Base-by-base conservation (phyloP, 23 tunicate species). In the Styela clava region DNA sequence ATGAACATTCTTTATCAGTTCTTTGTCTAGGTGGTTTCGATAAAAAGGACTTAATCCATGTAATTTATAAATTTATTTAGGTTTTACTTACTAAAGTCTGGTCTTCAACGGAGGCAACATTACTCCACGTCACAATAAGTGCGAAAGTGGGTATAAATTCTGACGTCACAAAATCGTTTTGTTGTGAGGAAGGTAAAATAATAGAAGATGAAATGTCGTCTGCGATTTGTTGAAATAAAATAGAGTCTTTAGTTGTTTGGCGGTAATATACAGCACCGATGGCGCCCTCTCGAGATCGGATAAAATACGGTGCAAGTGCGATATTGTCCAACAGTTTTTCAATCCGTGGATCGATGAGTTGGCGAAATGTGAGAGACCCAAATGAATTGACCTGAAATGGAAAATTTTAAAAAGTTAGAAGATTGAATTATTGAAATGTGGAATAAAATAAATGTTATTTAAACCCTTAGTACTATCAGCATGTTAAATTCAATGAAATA, bases 121-220 rank as follows among this genome's bases (percentile, higher is more conserved):
- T 68, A 68, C 68, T 51, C 88, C 88, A 85, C 3, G 88, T 85
- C 0, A 85, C 69, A 35, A 73, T 78, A 16, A 85, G 35, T 20
- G 83, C 83, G 61, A 18, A 78, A 27, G 69, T 68, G 18, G 87
- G 87, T 27, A 0, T 74, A 2, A 74, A 84, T 29, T 51, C 31
- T 1, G 37, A 52, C 2, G 71, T 67, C 31, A 76, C 31, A 1
- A 27, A 26, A 0, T 76, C 65, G 64, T 33, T 52, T 25, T 67
- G 69, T 25, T 19, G 76, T 20, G 51, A 19, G 26, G 83, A 56
- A 16, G 76, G 35, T 37, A 31, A 27, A 36, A 78, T 79, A 16
- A 37, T 33, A 24, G 83, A 44, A 20, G 74, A 64, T 21, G 78
- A 83, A 34, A 71, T 28, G 77, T 71, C 77, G 0, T 62, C 64